Evolutionary conservation across 2,888 invertebrate species (phyloP).

Genomic region (Drosophila putrida): DNA sequence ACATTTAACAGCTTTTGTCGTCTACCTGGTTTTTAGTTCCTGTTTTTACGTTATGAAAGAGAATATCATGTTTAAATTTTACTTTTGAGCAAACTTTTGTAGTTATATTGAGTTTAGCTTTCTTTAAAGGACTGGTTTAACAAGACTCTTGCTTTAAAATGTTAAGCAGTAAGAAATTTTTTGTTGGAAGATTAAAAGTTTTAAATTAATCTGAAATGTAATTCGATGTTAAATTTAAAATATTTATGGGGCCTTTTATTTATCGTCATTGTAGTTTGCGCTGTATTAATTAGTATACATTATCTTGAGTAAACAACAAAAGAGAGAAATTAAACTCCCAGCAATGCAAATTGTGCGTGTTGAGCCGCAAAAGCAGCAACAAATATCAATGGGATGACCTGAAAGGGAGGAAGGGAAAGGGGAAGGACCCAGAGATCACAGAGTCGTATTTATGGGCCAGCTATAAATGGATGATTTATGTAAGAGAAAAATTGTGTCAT

Average conservation of each 20-base stretch:
- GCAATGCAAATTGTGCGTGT: conserved; percentile 55
- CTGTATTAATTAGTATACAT: conserved; percentile 46
- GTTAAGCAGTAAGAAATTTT: too few relatives aligned
- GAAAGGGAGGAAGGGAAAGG: too few relatives aligned
- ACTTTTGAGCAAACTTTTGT: neutral
- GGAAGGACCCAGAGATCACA: neutral
- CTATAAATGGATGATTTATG: conserved; percentile 66
- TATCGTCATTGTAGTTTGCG: conserved; percentile 22
- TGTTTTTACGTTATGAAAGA: conserved; percentile 5
- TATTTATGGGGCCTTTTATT: neutral
- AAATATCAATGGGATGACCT: neutral
- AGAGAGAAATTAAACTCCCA: conserved; percentile 52
- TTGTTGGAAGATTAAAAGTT: too few relatives aligned
- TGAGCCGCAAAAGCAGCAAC: conserved; percentile 29
- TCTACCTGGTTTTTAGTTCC: neutral
- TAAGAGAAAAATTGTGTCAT: conserved; percentile 47
- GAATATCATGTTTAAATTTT: conserved; percentile 8
- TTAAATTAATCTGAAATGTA: too few relatives aligned
- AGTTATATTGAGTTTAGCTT: neutral
- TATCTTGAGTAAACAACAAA: conserved; percentile 32
- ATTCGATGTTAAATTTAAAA: neutral
- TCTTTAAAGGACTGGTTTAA: too few relatives aligned
- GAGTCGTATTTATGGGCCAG: conserved; percentile 18
- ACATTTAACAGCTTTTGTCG: neutral
- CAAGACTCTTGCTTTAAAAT: too few relatives aligned